Conservation (phyloP, 2,888 invertebrate genomes). For the Apodemia duryi region DNA sequence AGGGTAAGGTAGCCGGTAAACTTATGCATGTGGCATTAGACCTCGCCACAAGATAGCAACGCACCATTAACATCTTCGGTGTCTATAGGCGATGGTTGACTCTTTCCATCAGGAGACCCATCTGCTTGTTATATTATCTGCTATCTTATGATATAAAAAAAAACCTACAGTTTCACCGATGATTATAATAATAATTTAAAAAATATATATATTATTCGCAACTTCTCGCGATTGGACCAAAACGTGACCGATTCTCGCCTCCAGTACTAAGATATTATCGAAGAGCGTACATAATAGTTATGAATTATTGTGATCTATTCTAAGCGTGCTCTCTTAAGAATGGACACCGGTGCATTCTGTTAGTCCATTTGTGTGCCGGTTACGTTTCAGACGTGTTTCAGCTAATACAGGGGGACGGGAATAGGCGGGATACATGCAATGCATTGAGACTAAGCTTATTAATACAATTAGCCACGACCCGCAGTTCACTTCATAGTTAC, state of each 20-base stretch:
- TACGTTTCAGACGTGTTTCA: conserved; percentile 29
- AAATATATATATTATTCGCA: too few species aligned
- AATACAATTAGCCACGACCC: neutral
- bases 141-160: too few species aligned
- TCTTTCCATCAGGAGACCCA: too few species aligned
- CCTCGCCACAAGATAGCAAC: too few species aligned
- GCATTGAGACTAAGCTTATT: conserved; percentile 1
- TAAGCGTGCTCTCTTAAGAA: conserved; percentile 58
- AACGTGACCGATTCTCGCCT: conserved; percentile 30
- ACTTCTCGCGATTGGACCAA: too few species aligned
- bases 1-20: too few species aligned
- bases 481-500: neutral
- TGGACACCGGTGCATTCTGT: conserved; percentile 42
- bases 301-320: conserved; percentile 75
- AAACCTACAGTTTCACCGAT: too few species aligned
- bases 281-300: conserved; percentile 55
- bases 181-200: too few species aligned
- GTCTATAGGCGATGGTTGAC: too few species aligned
- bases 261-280: conserved; percentile 47
- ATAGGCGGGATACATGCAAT: conserved; percentile 20
- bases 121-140: too few species aligned
- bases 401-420: conserved; percentile 32
- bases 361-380: conserved; percentile 35
- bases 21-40: too few species aligned
- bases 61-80: too few species aligned